These are phyloP conservation scores for Acanthochromis polyacanthus DNA, from an alignment of 2,113 vertebrate species.

Conservation along the genomic window DNA sequence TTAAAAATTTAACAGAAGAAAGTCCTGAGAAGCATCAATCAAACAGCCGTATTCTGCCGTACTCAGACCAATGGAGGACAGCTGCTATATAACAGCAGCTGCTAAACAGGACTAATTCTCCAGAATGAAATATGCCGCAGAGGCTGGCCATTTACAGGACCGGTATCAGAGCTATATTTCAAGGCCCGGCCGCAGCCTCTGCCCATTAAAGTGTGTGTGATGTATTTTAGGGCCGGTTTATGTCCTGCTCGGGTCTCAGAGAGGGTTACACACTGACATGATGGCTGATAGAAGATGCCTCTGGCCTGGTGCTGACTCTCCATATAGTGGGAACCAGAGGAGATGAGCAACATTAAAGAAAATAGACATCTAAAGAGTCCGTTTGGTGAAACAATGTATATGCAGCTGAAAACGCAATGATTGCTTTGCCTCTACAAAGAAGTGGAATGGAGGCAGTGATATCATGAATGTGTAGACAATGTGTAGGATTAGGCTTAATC, in stretches of 20 bases:
- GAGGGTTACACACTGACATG: conserved; percentile 79
- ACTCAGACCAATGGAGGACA: conserved; percentile 48
- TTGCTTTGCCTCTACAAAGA: conserved; percentile 18
- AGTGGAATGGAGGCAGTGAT: not conserved
- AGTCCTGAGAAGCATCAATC: conserved; percentile 56
- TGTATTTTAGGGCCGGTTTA: conserved; percentile 82
- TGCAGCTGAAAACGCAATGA: conserved; percentile 9
- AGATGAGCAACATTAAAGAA: conserved; percentile 35
- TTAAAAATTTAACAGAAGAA: conserved; percentile 9
- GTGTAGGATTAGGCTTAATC: not conserved
- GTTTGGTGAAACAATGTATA: conserved; percentile 34
- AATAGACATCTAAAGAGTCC: conserved; percentile 50
- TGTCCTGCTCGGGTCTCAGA: conserved; percentile 81
- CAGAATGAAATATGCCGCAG: conserved; percentile 75
- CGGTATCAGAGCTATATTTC: conserved; percentile 82
- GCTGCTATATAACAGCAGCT: conserved; percentile 70
- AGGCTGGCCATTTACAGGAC: conserved; percentile 78
- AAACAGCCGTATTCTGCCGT: conserved; percentile 50
- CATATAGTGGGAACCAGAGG: conserved; percentile 5
- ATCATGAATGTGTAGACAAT: conserved; percentile 11
- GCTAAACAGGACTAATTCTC: conserved; percentile 82
- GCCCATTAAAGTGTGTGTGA: conserved; percentile 79
- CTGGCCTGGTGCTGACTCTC: conserved; percentile 35
- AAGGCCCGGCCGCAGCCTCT: conserved; percentile 70
- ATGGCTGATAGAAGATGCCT: conserved; percentile 82